phyloP scores from a whole-genome alignment of 1,140 invertebrate genomes.

The Sinonovacula constricta region DNA sequence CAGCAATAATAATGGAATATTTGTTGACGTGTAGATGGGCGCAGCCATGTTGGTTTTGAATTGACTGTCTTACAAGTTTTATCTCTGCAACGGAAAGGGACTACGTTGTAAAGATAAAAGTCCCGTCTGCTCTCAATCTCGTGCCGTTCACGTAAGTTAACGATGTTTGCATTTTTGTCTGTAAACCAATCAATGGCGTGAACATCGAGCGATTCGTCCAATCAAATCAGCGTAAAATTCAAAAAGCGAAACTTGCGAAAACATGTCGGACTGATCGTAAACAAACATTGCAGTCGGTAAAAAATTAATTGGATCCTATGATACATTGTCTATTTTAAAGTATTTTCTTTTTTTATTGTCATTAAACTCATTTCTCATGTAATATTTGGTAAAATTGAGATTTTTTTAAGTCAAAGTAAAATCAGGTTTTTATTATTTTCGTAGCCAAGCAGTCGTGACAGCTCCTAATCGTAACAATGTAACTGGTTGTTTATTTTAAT shows the following conservation, averaged over 20 bases:
- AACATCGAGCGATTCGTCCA: constrained; percentile 2
- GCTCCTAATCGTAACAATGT: too few species aligned
- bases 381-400: neutral
- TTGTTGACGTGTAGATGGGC: too few species aligned
- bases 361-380: neutral
- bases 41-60: constrained; percentile 32
- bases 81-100: neutral
- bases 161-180: constrained; percentile 10
- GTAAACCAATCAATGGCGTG: constrained; percentile 43
- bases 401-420: too few species aligned
- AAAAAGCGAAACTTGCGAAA: constrained; percentile 19
- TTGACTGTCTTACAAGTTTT: constrained; percentile 2
- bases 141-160: neutral
- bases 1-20: too few species aligned
- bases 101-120: neutral
- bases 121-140: neutral
- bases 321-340: neutral
- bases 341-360: neutral
- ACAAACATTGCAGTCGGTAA: constrained; percentile 1
- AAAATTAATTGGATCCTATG: neutral
- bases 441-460: too few species aligned
- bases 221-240: constrained; percentile 30
- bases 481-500: too few species aligned
- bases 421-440: too few species aligned
- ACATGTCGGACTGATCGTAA: neutral